phyloP scores from a whole-genome alignment of 2,797 vertebrate species.

The Helicolenus hilgendorfi region DNA sequence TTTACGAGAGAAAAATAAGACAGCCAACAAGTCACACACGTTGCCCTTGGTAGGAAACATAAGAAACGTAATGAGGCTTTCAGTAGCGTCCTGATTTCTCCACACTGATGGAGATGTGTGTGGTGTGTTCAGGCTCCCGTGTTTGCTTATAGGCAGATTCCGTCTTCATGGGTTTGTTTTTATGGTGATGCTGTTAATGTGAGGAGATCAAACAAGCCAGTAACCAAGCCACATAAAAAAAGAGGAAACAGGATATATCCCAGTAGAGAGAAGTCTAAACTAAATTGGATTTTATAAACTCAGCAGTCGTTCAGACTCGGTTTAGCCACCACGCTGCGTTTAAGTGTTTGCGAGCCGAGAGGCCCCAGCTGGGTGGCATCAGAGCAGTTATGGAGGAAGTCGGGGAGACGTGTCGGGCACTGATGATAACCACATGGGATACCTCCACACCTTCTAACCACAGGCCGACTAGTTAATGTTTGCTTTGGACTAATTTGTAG shows the following conservation, averaged over 20 bases:
- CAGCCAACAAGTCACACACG: conserved; percentile 30
- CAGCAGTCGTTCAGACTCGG: conserved; percentile 55
- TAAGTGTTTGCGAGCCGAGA: conserved; percentile 64
- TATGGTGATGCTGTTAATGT: conserved; percentile 49
- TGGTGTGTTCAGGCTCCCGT: conserved; percentile 29
- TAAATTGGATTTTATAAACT: conserved; percentile 55
- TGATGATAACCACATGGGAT: conserved; percentile 54
- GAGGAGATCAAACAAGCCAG: conserved; percentile 76
- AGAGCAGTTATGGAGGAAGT: conserved; percentile 74
- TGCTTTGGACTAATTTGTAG: conserved; percentile 44
- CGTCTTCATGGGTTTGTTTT: conserved; percentile 40
- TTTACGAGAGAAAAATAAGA: conserved; percentile 47
- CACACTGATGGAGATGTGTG: conserved; percentile 5
- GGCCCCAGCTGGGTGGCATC: conserved; percentile 75
- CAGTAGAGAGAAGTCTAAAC: conserved; percentile 38
- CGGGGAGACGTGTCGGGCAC: conserved; percentile 56
- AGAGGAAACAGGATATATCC: conserved; percentile 68
- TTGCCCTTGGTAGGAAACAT: conserved; percentile 37
- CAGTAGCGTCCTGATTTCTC: conserved; percentile 38
- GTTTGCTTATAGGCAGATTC: conserved; percentile 32
- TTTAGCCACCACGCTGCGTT: conserved; percentile 61
- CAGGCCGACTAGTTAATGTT: conserved; percentile 30
- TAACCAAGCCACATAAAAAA: conserved; percentile 67
- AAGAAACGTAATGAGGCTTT: conserved; percentile 68
- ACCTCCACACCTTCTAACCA: conserved; percentile 31